Percentiles rank a stretch among this genome's conserved stretches.
phyloP scores from a whole-genome alignment of 2,888 invertebrate species.

The Dione vanillae region DNA sequence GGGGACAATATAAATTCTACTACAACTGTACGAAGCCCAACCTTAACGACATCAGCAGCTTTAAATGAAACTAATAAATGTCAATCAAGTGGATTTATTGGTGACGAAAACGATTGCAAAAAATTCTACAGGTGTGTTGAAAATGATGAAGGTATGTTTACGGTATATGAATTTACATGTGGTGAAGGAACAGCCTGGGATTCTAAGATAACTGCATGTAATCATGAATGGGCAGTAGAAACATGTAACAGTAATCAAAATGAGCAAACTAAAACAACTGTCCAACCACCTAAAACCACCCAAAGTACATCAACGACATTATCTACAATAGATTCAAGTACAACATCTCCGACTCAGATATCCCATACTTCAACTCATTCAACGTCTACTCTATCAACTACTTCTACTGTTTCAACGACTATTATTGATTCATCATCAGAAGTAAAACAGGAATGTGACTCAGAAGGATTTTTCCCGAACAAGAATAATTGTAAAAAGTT shows the following conservation, averaged over 20 bases:
- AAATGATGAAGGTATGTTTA: constrained; percentile 84
- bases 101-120: constrained; percentile 48
- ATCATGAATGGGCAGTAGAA: constrained; percentile 74
- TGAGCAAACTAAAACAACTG: constrained; percentile 33
- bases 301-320: constrained; percentile 13
- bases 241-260: constrained; percentile 41
- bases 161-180: constrained; percentile 86
- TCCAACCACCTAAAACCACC: constrained; percentile 44
- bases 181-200: constrained; percentile 88
- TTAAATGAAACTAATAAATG: constrained; percentile 43
- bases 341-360: constrained; percentile 14
- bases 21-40: constrained; percentile 12
- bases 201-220: constrained; percentile 81
- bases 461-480: constrained; percentile 89
- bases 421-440: background rate
- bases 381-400: constrained; percentile 37
- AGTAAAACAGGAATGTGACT: constrained; percentile 63
- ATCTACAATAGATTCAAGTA: constrained; percentile 16
- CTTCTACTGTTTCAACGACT: constrained; percentile 38
- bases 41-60: constrained; percentile 13
- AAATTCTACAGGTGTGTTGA: constrained; percentile 57
- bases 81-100: constrained; percentile 47
- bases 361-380: background rate
- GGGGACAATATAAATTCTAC: constrained; percentile 21
- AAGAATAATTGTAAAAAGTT: constrained; percentile 88